phyloP scores from a whole-genome alignment of 2,113 vertebrate species.

The Xyrauchen texanus region DNA sequence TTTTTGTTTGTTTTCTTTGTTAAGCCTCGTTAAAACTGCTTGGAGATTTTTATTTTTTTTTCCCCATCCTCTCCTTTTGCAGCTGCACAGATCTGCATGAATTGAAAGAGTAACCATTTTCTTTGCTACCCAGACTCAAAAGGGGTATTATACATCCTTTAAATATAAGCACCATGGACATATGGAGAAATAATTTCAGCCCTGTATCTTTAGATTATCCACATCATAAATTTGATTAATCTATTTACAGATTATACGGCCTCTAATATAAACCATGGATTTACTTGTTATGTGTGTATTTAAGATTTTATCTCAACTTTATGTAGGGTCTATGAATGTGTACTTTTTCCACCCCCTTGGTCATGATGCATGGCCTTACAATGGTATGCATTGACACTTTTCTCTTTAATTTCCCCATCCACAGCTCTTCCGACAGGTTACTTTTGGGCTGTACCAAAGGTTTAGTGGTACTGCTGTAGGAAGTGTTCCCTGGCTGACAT shows the following conservation, averaged over 20 bases:
- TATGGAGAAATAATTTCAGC: neutral
- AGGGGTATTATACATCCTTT: conserved; percentile 25
- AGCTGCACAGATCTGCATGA: conserved; percentile 90
- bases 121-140: neutral
- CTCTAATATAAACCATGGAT: neutral
- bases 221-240: neutral
- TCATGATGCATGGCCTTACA: conserved; percentile 59
- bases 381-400: conserved; percentile 12
- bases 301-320: neutral
- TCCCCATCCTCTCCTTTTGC: conserved; percentile 66
- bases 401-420: conserved; percentile 12
- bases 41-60: conserved; percentile 75
- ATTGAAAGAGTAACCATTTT: conserved; percentile 81
- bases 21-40: conserved; percentile 96
- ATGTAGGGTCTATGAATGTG: neutral
- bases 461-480: conserved; percentile 82
- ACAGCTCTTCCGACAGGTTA: conserved; percentile 62
- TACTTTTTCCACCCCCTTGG: conserved; percentile 59
- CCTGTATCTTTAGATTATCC: neutral
- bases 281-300: neutral
- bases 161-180: conserved; percentile 12
- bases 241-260: neutral
- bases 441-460: conserved; percentile 59
- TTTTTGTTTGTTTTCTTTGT: conserved; percentile 74
- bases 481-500: conserved; percentile 81